Base-by-base conservation (phyloP, 2,113 vertebrate species). In the Ammodytes marinus region DNA sequence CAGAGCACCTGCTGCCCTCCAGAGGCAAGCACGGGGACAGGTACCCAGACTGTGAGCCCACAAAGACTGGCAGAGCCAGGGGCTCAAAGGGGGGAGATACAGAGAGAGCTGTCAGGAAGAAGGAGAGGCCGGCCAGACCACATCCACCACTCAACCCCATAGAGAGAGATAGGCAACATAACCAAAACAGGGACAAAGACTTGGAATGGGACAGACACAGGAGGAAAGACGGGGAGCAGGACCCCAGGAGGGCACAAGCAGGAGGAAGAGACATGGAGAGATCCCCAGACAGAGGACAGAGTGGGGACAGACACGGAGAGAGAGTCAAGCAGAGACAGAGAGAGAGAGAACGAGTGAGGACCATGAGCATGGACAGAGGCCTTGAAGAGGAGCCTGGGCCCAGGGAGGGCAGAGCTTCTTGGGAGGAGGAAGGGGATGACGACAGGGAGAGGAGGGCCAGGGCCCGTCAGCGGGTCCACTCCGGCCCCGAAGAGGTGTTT, bases 1-100 rank as follows among this genome's bases (percentile, higher is more conserved):
- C 93, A 93, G 97, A 96, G 84, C 93, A 92, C 63, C 72, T 84
- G 39, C 67, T 86, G 68, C 43, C 89, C 65, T 84, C 85, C 78
- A 86, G 91, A 92, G 92, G 92, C 82, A 96, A 93, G 55, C 92
- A 88, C 72, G 78, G 87, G 45, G 90, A 92, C 72, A 87, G 74
- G 45, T 84, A 86, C 45, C 80, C 74, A 12, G 85, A 94, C 39
- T 50, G 87, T 72, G 85, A 92, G 46, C 57, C 84, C 19, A 61
- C 84, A 42, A 91, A 92, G 42, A 77, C 39, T 1, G 71, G 79
- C 57, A 82, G 88, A 69, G 4, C 53, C 50, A 75, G 50, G 47
- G 87, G 70, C 47, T n/a, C 50, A 12, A 58, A 39, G 4, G 14
- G 68, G 37, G 89, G 82, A 3, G 82, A 91, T 19, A 12, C 42